Evolutionary conservation across 2,888 invertebrate species (phyloP).

Genomic region (Macrophya annulata): DNA sequence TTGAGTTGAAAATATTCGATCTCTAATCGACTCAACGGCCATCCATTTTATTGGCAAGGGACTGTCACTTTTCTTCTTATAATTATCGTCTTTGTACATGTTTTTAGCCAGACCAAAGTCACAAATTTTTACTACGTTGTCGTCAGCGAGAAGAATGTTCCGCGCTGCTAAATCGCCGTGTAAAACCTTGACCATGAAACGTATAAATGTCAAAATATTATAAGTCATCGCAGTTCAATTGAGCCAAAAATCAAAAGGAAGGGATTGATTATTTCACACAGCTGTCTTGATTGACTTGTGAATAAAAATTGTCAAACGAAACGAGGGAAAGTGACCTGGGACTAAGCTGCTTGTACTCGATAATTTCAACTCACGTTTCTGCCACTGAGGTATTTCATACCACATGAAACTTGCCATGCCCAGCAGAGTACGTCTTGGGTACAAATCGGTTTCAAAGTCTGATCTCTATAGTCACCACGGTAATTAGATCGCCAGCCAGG

Average conservation of each 20-base stretch:
- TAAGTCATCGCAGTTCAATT: neutral
- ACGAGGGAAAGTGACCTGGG: neutral
- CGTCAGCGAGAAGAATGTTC: constrained; percentile 91
- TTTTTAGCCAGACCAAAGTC: constrained; percentile 95
- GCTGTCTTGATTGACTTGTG: neutral
- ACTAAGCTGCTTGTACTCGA: neutral
- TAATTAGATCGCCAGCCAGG: constrained; percentile 90
- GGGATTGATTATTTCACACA: neutral
- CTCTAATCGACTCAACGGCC: constrained; percentile 93
- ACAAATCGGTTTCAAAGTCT: constrained; percentile 83
- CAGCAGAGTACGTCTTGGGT: constrained; percentile 93
- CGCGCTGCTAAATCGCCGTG: constrained; percentile 93
- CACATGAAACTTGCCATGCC: constrained; percentile 94
- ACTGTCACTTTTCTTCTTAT: constrained; percentile 91
- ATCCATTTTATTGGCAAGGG: constrained; percentile 96
- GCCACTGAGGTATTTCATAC: constrained; percentile 94
- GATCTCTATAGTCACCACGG: constrained; percentile 85
- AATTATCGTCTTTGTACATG: constrained; percentile 92
- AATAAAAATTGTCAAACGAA: neutral
- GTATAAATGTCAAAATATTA: neutral
- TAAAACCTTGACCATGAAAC: constrained; percentile 81
- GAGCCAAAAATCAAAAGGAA: neutral
- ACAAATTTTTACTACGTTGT: constrained; percentile 95
- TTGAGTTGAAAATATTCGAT: constrained; percentile 93
- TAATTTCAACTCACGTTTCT: constrained; percentile 84